Evolutionary conservation across 2,797 vertebrate genomes (phyloP), one percentile per base, ranked within the genome.

Genomic region (Helarctos malayanus): DNA sequence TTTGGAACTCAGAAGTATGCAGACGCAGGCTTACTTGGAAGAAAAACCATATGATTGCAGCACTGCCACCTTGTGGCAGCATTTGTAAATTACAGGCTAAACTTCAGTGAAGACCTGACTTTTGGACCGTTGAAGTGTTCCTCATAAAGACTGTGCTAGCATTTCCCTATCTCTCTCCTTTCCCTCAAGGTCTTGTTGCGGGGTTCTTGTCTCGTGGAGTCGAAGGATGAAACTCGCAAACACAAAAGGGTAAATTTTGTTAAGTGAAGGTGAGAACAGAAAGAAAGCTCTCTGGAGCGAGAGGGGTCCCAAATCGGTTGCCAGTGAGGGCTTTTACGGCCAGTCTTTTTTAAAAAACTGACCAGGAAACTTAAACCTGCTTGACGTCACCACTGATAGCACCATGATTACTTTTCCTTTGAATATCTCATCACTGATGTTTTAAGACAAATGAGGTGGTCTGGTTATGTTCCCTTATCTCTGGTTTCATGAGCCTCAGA

Each of bases 21-120:
- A 73, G 27, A 25, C 2, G 0, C 32, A 69, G 18, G 49, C 27
- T 57, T n/a, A 29, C 41, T 73, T 52, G 13, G 27, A 85, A 61
- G 52, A 63, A 80, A 54, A 89, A 61, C 1, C 75, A 1, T 15
- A 19, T 14, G 12, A 56, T 10, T 11, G 0, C 21, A 13, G 54
- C 29, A 88, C 35, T 16, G 32, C 52, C 57, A 25, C 45, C 63
- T 83, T 47, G 16, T 95, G 76, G 88, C 32, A 90, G 1, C 47
- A 38, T 12, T 92, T 3, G 32, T 73, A 76, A 97, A 97, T 92
- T 95, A 78, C 69, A 97, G 81, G 92, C 76, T 91, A 78, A 83
- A 41, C 65, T 85, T 94, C 41, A n/a, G 23, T 1, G 49, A 61
- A 68, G 47, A 76, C 2, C 2, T 59, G 18, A 71, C n/a, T 52